These are phyloP conservation scores for Dicrostonyx torquatus DNA, from an alignment of 2,797 vertebrate genomes.

Conservation along the genomic window DNA sequence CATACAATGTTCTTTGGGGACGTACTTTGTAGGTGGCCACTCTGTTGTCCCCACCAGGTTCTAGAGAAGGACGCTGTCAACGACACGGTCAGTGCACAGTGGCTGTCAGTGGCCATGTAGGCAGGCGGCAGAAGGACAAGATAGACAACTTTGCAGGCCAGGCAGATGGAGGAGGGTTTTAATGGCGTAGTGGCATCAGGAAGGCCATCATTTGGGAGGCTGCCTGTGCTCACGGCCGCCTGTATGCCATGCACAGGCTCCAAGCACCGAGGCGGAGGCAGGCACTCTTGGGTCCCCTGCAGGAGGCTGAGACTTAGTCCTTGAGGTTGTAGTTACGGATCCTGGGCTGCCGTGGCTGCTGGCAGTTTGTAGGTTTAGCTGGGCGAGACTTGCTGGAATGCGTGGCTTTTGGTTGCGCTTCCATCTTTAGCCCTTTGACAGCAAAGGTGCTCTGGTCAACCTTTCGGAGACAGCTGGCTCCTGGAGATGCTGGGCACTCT, in stretches of 20 bases:
- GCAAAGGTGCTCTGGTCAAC: conserved; percentile 49
- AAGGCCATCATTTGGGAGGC: background rate
- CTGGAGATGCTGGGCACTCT: background rate
- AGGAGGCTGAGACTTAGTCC: conserved; percentile 84
- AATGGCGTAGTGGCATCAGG: background rate
- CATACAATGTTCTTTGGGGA: background rate
- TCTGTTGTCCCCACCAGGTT: background rate
- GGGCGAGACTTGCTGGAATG: conserved; percentile 35
- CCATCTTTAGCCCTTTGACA: conserved; percentile 82
- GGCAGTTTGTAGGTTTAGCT: conserved; percentile 78
- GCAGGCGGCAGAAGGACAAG: background rate
- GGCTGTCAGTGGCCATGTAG: background rate
- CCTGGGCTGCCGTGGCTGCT: conserved; percentile 78
- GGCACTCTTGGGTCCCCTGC: rapidly evolving
- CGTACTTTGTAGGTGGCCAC: rapidly evolving
- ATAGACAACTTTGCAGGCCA: background rate
- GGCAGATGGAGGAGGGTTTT: background rate
- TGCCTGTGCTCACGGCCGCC: background rate
- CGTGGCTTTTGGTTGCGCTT: conserved; percentile 83
- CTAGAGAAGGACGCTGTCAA: background rate
- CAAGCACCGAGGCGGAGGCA: background rate
- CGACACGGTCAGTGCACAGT: background rate
- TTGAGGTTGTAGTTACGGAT: conserved; percentile 94
- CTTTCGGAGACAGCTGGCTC: background rate
- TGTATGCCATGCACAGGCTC: background rate